A percentile compares a stretch with the other conserved stretches of the same genome.
These are phyloP conservation scores for Acromyrmex heyeri DNA, from an alignment of 1,140 invertebrate species.

Conservation along the genomic window DNA sequence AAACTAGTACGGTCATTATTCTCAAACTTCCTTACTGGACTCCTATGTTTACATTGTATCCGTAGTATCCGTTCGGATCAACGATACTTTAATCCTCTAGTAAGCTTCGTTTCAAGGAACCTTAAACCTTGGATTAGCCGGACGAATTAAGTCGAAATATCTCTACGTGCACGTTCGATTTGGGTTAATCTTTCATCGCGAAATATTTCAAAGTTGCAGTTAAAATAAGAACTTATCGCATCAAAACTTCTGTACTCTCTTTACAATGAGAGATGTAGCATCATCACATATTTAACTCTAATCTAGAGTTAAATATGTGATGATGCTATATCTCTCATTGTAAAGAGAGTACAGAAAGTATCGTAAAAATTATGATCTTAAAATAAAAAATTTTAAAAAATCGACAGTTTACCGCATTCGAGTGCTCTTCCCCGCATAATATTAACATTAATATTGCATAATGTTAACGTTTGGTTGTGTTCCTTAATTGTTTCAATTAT, in stretches of 20 bases:
- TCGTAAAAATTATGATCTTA: too few species aligned
- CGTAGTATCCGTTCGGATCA: constrained; percentile 43
- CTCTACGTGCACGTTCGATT: constrained; percentile 51
- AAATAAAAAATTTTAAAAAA: too few species aligned
- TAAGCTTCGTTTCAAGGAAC: constrained; percentile 70
- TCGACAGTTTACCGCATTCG: too few species aligned
- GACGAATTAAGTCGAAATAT: constrained; percentile 70
- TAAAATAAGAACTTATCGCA: background rate
- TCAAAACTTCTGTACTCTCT: background rate
- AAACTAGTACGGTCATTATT: constrained; percentile 47
- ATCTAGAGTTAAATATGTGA: background rate
- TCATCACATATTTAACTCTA: background rate
- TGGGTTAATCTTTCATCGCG: constrained; percentile 50
- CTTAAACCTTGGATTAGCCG: constrained; percentile 65
- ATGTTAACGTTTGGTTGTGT: too few species aligned
- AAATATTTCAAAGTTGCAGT: background rate
- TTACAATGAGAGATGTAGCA: background rate
- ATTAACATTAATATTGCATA: too few species aligned
- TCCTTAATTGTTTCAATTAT: too few species aligned
- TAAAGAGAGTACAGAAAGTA: background rate
- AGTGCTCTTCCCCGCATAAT: too few species aligned
- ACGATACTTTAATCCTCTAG: constrained; percentile 63
- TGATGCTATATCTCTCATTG: background rate
- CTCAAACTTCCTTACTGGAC: constrained; percentile 24
- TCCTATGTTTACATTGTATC: constrained; percentile 48